Evolutionary conservation across 2,797 vertebrate species (phyloP), one percentile per base, ranked within the genome.

Genomic region (Melanogrammus aeglefinus): DNA sequence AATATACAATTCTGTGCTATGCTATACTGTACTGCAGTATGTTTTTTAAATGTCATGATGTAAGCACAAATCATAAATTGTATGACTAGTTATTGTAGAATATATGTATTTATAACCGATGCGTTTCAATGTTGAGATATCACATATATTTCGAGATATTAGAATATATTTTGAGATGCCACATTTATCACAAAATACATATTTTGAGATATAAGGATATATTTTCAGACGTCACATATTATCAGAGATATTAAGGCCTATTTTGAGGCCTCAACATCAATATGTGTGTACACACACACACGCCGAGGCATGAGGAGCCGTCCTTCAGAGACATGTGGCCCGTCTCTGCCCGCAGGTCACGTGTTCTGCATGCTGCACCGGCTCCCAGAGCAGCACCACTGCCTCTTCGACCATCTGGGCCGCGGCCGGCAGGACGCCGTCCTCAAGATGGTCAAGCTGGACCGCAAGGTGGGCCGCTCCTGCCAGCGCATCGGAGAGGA

Each of bases 311-410:
- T 1, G 47, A 5, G 18, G 47, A 21, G 47, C 18, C 47, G 18
- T 51, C 47, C 1, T 44, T 44, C 14, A 16, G 41, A 13, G 41
- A 16, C 12, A 14, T 16, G 2, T 14, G 12, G 12, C 41, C 51
- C 27, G 21, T 24, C 5, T 33, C 33, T 10, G 16, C 21, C 6
- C 76, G 24, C 83, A 98, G 97, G 96, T 89, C 95, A 96, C 0
- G 95, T 98, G 83, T 98, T 98, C 95, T 98, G 97, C 86, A 97
- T 97, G 96, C 94, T 97, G 82, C 97, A 98, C 79, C 96, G 97
- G 87, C 96, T 98, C 83, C 97, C 97, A 0, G 97, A 98, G 92
- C 97, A 98, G 80, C 97, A 98, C 0, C 96, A 96, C 87, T 98
- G 97, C 91, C 94, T 95, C 0, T 98, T 97, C 10, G 97, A 98